phyloP scores from a whole-genome alignment of 2,113 vertebrate species.

The Sturnira hondurensis region DNA sequence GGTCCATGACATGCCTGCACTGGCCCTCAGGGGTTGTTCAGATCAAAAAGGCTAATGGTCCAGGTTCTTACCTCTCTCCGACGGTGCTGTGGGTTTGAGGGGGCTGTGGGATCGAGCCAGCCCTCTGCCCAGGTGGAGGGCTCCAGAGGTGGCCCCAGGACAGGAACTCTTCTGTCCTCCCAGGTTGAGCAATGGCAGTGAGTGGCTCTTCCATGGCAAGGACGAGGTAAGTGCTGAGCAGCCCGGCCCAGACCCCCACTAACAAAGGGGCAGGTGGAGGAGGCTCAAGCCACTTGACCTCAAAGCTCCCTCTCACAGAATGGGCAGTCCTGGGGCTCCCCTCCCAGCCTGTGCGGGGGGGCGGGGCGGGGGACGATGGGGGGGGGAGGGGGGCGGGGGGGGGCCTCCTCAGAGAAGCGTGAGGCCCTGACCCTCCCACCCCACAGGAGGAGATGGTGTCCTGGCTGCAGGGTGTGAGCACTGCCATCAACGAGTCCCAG shows the following conservation, averaged over 20 bases:
- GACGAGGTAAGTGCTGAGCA: constrained; percentile 88
- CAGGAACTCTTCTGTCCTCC: constrained; percentile 49
- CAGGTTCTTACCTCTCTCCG: not conserved
- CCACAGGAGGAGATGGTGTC: constrained; percentile 90
- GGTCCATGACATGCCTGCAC: rapidly evolving
- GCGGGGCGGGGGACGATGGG: too few relatives aligned
- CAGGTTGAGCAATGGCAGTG: constrained; percentile 92
- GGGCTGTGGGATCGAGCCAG: not conserved
- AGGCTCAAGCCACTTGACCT: not conserved
- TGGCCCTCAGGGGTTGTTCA: not conserved
- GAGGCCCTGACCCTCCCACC: not conserved
- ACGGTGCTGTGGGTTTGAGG: not conserved
- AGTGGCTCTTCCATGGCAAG: constrained; percentile 97
- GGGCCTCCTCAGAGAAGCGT: not conserved
- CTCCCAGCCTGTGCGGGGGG: not conserved
- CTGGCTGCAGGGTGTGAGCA: constrained; percentile 89
- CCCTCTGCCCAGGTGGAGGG: not conserved
- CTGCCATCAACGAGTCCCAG: constrained; percentile 84
- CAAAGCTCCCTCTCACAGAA: not conserved
- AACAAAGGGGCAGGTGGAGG: not conserved
- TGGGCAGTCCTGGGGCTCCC: not conserved
- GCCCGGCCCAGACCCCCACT: not conserved
- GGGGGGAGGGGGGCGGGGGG: too few relatives aligned
- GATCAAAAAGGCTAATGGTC: not conserved
- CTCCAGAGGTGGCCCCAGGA: not conserved